phyloP scores from a whole-genome alignment of 2,113 vertebrate species.

The Erinaceus europaeus region DNA sequence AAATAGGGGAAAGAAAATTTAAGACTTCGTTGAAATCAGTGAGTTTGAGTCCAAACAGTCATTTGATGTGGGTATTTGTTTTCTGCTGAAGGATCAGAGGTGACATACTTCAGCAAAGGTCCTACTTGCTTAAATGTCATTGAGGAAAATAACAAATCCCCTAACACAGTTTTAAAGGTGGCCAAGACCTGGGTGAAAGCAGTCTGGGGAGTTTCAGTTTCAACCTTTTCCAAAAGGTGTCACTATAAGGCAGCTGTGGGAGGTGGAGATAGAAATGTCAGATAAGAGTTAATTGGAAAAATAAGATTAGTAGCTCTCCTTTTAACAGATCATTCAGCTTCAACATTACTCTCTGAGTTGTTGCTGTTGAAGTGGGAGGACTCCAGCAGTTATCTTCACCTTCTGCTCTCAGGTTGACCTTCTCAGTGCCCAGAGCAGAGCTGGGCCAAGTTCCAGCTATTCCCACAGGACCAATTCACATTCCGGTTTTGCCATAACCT shows the following conservation, averaged over 20 bases:
- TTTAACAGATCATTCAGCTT: neutral
- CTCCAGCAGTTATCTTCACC: neutral
- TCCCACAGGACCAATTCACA: neutral
- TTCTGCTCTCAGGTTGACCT: constrained; percentile 11
- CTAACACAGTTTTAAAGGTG: neutral
- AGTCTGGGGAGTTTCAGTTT: constrained; percentile 19
- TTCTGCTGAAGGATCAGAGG: neutral
- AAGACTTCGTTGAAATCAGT: neutral
- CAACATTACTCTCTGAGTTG: neutral
- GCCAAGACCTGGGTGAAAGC: neutral
- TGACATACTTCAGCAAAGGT: neutral
- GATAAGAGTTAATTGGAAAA: constrained; percentile 51
- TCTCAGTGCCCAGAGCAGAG: neutral
- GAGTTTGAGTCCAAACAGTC: neutral
- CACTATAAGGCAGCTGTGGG: constrained; percentile 64
- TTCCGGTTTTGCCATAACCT: neutral
- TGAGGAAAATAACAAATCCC: neutral
- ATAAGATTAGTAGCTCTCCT: neutral
- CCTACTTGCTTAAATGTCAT: neutral
- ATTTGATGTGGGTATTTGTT: neutral
- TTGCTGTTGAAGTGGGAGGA: neutral
- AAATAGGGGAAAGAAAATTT: neutral
- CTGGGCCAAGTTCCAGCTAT: neutral
- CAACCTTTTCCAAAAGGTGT: constrained; percentile 63
- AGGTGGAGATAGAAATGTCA: constrained; percentile 37